Evolutionary conservation across 2,888 invertebrate species (phyloP), one percentile per base, ranked within the genome.

Genomic region (Pollenia amentaria): DNA sequence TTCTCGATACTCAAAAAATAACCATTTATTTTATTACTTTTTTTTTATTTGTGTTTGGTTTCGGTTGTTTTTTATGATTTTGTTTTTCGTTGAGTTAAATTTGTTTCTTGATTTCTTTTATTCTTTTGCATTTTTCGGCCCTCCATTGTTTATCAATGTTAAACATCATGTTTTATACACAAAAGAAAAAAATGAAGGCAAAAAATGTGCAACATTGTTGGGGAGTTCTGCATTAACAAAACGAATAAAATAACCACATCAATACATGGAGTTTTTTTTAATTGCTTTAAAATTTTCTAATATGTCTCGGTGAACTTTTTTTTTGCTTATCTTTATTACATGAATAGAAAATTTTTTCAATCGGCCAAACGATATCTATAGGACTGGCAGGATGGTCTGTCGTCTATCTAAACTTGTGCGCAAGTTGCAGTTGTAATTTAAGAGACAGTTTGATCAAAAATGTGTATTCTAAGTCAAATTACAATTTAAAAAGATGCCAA

Each of bases 111-210:
- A 12, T 18, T 73, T 60, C 44, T n/a, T 10, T 16, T 38, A 46
- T 65, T 81, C 48, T 42, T 72, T 64, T n/a, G 29, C 16, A 7
- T 51, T 60, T 64, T 48, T 57, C 14, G 48, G 9, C 18, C 62
- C 14, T 38, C n/a, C 75, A 76, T 69, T 67, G 76, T 57, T 83
- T 65, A 83, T 84, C 78, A 60, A 78, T 78, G 73, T 78, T 73
- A 65, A 76, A 65, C 48, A 67, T 69, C 78, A 62, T 75, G 48
- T 44, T 76, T 82, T 46, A 16, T 60, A 53, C 16, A 64, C 29
- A 64, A 18, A 44, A 46, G 6, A 12, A 42, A 12, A 29, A 14
- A 14, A 69, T 51, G 42, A 64, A 53, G 38, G 42, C 16, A 38
- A 60, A 48, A 21, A 10, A 44, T 2, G 14, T 29, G 38, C n/a